phyloP scores from a whole-genome alignment of 1,140 invertebrate genomes.

The Drosophila murphyi region DNA sequence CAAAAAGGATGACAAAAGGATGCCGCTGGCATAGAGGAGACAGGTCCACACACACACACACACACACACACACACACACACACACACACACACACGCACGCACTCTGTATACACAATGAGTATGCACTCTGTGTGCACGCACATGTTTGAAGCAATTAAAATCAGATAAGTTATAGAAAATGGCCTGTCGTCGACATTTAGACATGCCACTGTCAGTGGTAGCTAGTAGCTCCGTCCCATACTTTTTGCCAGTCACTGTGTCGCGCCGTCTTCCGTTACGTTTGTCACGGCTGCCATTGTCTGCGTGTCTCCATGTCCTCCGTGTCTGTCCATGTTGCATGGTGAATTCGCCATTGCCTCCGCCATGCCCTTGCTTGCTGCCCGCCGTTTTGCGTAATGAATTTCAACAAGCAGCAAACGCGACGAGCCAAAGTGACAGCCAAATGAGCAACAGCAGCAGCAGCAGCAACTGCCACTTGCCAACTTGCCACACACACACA shows the following conservation, averaged over 20 bases:
- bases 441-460: slow-evolving; percentile 50
- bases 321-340: slow-evolving; percentile 33
- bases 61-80: slow-evolving; percentile 10
- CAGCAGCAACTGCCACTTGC: slow-evolving; percentile 47
- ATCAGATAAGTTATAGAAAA: slow-evolving; percentile 83
- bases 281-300: slow-evolving; percentile 73
- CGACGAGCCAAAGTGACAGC: slow-evolving; percentile 67
- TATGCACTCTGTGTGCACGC: slow-evolving; percentile 50
- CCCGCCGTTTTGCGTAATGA: slow-evolving; percentile 61
- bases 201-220: slow-evolving; percentile 57
- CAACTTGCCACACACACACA: slow-evolving; percentile 13
- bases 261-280: slow-evolving; percentile 69
- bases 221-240: slow-evolving; percentile 1
- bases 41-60: slow-evolving; percentile 27
- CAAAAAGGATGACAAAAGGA: slow-evolving; percentile 59
- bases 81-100: neutral
- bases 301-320: slow-evolving; percentile 15
- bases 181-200: slow-evolving; percentile 80
- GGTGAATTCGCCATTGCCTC: slow-evolving; percentile 23
- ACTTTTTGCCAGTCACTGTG: neutral
- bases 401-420: slow-evolving; percentile 67
- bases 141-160: slow-evolving; percentile 82
- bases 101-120: neutral
- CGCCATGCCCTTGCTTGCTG: slow-evolving; percentile 1
- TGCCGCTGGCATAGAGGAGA: slow-evolving; percentile 20